A percentile compares a stretch with the other conserved stretches of the same genome.
phyloP scores from a whole-genome alignment of 2,113 vertebrate genomes.

The Lichenostomus cassidix region DNA sequence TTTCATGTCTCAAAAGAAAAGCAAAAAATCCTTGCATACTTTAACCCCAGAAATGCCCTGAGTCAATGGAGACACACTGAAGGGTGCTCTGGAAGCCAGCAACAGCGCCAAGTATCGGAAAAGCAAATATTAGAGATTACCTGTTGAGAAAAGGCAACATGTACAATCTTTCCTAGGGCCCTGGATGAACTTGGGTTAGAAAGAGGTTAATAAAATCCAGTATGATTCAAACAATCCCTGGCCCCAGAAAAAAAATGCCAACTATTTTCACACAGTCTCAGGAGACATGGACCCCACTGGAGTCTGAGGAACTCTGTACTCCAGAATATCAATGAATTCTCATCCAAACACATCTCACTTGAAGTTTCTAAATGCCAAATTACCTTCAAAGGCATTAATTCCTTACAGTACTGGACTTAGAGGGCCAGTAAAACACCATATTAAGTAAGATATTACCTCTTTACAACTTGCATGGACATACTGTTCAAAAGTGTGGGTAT shows the following conservation, averaged over 20 bases:
- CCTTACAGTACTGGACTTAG: background rate
- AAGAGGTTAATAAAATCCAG: background rate
- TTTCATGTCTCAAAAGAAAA: background rate
- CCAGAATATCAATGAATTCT: background rate
- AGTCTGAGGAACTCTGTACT: background rate
- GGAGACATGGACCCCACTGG: fast-evolving
- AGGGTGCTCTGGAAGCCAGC: background rate
- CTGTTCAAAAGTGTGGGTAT: background rate
- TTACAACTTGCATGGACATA: background rate
- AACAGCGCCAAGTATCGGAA: background rate
- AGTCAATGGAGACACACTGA: background rate
- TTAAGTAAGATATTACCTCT: background rate
- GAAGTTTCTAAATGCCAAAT: background rate
- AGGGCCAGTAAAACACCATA: background rate
- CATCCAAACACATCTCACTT: background rate
- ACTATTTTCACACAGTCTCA: background rate
- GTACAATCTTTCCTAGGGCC: background rate
- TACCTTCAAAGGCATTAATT: background rate
- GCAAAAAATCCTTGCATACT: background rate
- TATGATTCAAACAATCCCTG: background rate
- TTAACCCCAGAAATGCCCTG: background rate
- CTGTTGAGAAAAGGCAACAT: background rate
- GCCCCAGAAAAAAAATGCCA: background rate
- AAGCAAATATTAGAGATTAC: background rate
- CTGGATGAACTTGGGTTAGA: background rate